Conservation (phyloP, 2,888 invertebrate species). For the Monochamus alternatus region DNA sequence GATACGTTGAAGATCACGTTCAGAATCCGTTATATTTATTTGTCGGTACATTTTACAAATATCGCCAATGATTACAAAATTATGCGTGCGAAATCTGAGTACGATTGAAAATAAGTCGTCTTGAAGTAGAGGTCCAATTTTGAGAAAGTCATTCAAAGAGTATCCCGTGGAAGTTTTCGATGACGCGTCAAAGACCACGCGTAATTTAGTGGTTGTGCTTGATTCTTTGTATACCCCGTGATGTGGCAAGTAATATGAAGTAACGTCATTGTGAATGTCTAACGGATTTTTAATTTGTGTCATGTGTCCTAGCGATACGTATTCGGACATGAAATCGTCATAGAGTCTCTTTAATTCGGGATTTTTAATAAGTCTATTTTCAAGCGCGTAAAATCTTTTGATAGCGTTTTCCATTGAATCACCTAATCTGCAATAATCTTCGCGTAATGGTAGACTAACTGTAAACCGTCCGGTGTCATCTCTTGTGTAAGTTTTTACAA, state of each 20-base stretch:
- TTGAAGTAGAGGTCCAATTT: slow-evolving; percentile 46
- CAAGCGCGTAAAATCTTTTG: too few relatives aligned
- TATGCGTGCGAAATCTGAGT: slow-evolving; percentile 48
- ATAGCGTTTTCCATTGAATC: too few relatives aligned
- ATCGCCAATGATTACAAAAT: slow-evolving; percentile 50
- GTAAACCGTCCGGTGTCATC: neutral
- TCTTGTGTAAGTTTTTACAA: neutral
- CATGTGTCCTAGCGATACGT: too few relatives aligned
- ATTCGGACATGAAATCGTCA: too few relatives aligned
- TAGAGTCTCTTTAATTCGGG: too few relatives aligned
- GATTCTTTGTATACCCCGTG: too few relatives aligned
- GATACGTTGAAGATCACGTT: slow-evolving; percentile 46
- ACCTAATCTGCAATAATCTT: too few relatives aligned
- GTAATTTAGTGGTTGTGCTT: slow-evolving; percentile 26
- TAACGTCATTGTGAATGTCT: too few relatives aligned
- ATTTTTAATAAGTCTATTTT: too few relatives aligned
- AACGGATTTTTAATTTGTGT: too few relatives aligned
- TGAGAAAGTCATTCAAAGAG: slow-evolving; percentile 47
- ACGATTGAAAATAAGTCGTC: slow-evolving; percentile 48
- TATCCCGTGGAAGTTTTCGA: slow-evolving; percentile 39
- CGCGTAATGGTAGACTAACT: too few relatives aligned
- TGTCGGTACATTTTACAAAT: slow-evolving; percentile 54
- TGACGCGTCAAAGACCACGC: slow-evolving; percentile 54
- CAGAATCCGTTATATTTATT: slow-evolving; percentile 39
- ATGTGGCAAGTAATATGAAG: too few relatives aligned